phyloP scores from a whole-genome alignment of 2,888 invertebrate genomes.

The Lycocerus yunnanus region DNA sequence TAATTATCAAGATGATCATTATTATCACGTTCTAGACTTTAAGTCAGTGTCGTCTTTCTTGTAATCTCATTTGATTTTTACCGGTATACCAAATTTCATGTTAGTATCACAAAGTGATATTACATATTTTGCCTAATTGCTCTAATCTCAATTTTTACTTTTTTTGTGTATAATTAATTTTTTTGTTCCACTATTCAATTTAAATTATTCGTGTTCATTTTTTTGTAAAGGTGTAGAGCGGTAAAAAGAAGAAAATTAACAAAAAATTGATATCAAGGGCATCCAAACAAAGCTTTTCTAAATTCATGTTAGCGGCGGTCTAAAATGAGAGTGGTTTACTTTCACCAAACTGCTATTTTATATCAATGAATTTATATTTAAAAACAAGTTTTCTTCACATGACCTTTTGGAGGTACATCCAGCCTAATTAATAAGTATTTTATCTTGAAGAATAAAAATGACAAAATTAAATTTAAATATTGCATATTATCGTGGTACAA shows the following conservation, averaged over 20 bases:
- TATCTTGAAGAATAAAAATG: no score
- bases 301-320: neutral
- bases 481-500: neutral
- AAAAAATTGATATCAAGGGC: neutral
- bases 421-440: neutral
- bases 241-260: neutral
- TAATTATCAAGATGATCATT: no score
- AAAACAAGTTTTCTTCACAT: neutral
- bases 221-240: neutral
- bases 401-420: neutral
- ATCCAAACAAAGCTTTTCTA: neutral
- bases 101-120: no score
- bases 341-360: neutral
- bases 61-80: no score
- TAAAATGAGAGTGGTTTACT: neutral
- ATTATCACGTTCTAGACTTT: no score
- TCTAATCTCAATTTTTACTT: no score
- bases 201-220: neutral
- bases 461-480: neutral
- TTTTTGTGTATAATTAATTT: no score
- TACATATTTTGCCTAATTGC: no score
- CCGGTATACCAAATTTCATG: no score
- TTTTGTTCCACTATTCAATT: no score
- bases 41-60: no score
- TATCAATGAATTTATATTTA: neutral